phyloP scores from a whole-genome alignment of 2,888 invertebrate species.

The Patella ulyssiponensis region DNA sequence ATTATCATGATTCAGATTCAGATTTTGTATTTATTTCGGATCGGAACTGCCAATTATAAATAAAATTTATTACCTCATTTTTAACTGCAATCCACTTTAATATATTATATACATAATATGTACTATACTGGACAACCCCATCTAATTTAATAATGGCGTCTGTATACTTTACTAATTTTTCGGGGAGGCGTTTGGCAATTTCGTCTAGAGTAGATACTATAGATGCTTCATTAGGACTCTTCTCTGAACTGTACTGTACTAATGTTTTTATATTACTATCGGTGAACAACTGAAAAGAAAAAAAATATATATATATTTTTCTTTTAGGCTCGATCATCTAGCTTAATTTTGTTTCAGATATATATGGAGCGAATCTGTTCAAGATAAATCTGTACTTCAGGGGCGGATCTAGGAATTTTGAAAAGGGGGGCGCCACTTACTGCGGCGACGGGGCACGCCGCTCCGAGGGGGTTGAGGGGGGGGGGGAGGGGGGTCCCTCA shows the following conservation, averaged over 20 bases:
- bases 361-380: not conserved
- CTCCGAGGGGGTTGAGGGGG: too few relatives aligned
- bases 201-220: slow-evolving; percentile 14
- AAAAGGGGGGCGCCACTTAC: too few relatives aligned
- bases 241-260: not conserved
- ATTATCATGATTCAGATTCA: too few relatives aligned
- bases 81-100: not conserved
- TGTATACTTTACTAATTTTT: slow-evolving; percentile 21
- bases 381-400: too few relatives aligned
- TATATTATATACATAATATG: not conserved
- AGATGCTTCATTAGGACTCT: not conserved
- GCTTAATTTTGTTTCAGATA: not conserved
- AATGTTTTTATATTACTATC: not conserved
- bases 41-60: not conserved
- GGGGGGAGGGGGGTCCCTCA: too few relatives aligned
- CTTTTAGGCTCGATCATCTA: not conserved
- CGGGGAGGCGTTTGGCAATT: slow-evolving; percentile 29
- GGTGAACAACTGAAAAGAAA: not conserved
- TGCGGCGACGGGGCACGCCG: too few relatives aligned
- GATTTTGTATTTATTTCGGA: too few relatives aligned
- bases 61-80: not conserved
- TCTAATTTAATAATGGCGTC: not conserved
- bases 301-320: not conserved
- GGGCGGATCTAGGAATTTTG: too few relatives aligned
- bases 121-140: not conserved